These are phyloP conservation scores for Stratiomys singularior DNA, from an alignment of 2,888 invertebrate species.

Conservation along the genomic window DNA sequence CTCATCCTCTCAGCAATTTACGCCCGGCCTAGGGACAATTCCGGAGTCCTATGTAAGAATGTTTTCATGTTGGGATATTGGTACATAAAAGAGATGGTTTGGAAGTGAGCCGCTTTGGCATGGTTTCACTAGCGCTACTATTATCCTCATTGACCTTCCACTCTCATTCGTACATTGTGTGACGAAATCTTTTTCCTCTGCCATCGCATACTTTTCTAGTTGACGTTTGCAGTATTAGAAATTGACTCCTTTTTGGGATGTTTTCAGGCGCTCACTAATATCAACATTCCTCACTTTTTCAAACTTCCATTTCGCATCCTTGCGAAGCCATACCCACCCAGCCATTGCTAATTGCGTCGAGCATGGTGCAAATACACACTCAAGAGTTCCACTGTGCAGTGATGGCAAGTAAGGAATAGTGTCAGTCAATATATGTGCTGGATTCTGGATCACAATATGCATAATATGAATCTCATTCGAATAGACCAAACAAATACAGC, in stretches of 20 bases:
- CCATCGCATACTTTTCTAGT: too few relatives aligned
- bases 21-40: conserved; percentile 28
- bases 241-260: too few relatives aligned
- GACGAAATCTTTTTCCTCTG: not conserved
- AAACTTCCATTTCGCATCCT: too few relatives aligned
- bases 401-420: too few relatives aligned
- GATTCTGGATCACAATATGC: not conserved
- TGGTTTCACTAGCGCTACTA: not conserved
- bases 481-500: not conserved
- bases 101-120: not conserved
- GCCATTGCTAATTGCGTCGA: too few relatives aligned
- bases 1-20: conserved; percentile 36
- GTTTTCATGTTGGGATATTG: not conserved
- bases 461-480: not conserved
- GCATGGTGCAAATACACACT: too few relatives aligned
- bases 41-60: not conserved
- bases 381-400: too few relatives aligned
- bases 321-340: too few relatives aligned
- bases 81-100: not conserved
- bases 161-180: not conserved
- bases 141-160: conserved; percentile 8
- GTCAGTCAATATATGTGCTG: not conserved
- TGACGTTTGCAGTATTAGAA: too few relatives aligned
- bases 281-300: too few relatives aligned
- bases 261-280: too few relatives aligned